phyloP scores from a whole-genome alignment of 2,888 invertebrate genomes.

The Epsilonema sp. region DNA sequence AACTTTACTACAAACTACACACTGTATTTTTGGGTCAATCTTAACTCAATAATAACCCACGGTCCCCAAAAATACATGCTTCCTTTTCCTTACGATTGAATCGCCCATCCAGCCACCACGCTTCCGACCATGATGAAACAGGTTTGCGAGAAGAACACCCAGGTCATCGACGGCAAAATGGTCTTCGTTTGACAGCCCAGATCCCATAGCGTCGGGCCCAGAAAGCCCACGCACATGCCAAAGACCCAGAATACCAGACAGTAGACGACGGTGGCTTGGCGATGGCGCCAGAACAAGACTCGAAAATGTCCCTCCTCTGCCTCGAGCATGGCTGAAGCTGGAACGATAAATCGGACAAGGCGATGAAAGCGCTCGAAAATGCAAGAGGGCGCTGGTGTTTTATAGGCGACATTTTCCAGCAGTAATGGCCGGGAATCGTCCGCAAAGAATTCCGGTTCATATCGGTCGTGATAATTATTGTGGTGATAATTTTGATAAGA shows the following conservation, averaged over 20 bases:
- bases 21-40: too few relatives aligned
- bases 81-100: constrained; percentile 31
- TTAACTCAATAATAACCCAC: too few relatives aligned
- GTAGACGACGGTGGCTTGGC: constrained; percentile 31
- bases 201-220: constrained; percentile 36
- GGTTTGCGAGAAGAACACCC: constrained; percentile 36
- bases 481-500: too few relatives aligned
- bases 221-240: constrained; percentile 37
- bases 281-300: constrained; percentile 29
- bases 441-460: too few relatives aligned
- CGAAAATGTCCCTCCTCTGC: constrained; percentile 21
- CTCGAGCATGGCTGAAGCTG: constrained; percentile 1
- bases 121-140: constrained; percentile 35
- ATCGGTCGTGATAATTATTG: too few relatives aligned
- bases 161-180: constrained; percentile 32
- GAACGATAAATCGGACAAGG: too few relatives aligned
- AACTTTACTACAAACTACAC: too few relatives aligned
- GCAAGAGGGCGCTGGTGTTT: too few relatives aligned
- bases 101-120: constrained; percentile 31
- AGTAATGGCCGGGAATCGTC: too few relatives aligned
- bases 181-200: constrained; percentile 34
- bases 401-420: too few relatives aligned
- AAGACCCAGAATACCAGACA: constrained; percentile 35
- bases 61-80: too few relatives aligned
- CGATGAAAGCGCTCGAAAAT: too few relatives aligned